Conservation (phyloP, 1,140 invertebrate species). For the Papilio xuthus region DNA sequence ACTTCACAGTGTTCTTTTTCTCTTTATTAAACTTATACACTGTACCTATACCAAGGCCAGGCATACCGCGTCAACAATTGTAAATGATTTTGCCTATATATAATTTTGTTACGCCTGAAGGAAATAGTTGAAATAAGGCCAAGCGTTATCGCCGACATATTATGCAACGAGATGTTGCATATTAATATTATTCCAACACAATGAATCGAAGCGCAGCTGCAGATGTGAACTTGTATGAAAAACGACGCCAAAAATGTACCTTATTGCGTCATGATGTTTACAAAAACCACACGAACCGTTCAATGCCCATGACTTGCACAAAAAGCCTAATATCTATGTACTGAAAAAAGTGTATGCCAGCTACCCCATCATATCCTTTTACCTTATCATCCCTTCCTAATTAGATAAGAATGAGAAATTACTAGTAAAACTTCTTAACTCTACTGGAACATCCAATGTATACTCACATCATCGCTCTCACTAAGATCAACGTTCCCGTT, state of each 20-base stretch:
- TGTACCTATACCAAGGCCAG: neutral
- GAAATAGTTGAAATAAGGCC: slow-evolving; percentile 39
- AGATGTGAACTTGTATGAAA: neutral
- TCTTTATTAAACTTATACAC: neutral
- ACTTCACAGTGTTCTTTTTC: neutral
- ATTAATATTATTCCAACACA: slow-evolving; percentile 32
- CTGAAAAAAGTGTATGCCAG: too few species aligned
- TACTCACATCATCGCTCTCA: slow-evolving; percentile 96
- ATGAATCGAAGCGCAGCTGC: slow-evolving; percentile 14
- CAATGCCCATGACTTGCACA: neutral
- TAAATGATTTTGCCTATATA: slow-evolving; percentile 35
- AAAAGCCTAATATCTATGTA: neutral
- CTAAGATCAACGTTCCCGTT: slow-evolving; percentile 97
- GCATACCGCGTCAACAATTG: slow-evolving; percentile 23
- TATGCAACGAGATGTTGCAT: slow-evolving; percentile 31
- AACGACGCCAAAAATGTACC: neutral
- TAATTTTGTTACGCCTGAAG: slow-evolving; percentile 37
- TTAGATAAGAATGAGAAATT: too few species aligned
- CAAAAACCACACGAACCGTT: neutral
- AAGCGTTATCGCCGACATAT: slow-evolving; percentile 34
- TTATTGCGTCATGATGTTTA: neutral
- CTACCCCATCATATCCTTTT: too few species aligned
- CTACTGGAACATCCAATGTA: neutral
- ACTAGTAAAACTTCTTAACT: too few species aligned
- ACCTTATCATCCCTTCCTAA: too few species aligned